Base-by-base conservation (phyloP, 2,113 vertebrate genomes). In the Rhinoderma darwinii region DNA sequence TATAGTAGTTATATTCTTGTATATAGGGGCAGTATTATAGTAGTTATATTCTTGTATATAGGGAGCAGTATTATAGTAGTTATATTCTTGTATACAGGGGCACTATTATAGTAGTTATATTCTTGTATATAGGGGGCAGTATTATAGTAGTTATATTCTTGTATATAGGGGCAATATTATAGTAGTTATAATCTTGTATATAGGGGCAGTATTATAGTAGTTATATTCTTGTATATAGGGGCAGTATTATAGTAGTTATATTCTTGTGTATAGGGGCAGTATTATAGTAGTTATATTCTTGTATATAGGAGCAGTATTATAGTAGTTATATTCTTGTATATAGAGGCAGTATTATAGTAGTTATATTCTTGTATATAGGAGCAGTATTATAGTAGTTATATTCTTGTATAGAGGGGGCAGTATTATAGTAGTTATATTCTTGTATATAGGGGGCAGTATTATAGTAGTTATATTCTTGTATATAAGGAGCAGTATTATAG, bases 231-330 rank as follows among this genome's bases (percentile, higher is more conserved):
- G n/a, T n/a, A n/a, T n/a, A n/a, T n/a, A n/a, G n/a, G n/a, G n/a
- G n/a, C n/a, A n/a, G n/a, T n/a, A n/a, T n/a, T n/a, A n/a, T n/a
- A n/a, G n/a, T 44, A 44, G 43, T 3, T 44, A 44, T 59, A 59
- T 59, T 59, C 56, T 59, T 25, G 56, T 59, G 8, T 12, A 35
- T 70, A 20, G 66, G 2, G 27, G 66, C 17, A 70, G 66, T 37
- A 70, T 70, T 70, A 70, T 70, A 70, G 66, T 70, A 70, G 30
- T 37, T 70, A 70, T 70, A 70, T 66, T 66, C 61, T 66, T 66
- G 27, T 66, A 32, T 11, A 66, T 66, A 63, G n/a, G 8, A 12
- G 59, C 59, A 63, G 59, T 63, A 63, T 63, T 63, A 63, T 63
- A 63, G 59, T 63, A 63, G 59, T 27, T 63, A 27, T 63, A 63